Evolutionary conservation across 2,888 invertebrate species (phyloP).

Genomic region (Hesperia comma): DNA sequence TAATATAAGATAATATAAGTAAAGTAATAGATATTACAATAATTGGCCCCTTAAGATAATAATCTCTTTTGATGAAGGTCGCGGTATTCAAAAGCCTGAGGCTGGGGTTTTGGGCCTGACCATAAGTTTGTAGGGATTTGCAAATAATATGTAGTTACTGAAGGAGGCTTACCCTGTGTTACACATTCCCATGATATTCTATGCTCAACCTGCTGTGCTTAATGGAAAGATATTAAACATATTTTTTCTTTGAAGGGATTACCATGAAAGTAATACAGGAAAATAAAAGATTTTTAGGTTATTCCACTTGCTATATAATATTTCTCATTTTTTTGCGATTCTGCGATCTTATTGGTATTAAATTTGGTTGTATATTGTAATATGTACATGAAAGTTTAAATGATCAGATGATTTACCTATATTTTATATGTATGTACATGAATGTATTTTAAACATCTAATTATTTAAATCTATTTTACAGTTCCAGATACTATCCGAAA

Average conservation of each 20-base stretch:
- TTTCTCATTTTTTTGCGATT: too few relatives aligned
- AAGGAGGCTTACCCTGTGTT: conserved; percentile 13
- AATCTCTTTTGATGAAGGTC: conserved; percentile 33
- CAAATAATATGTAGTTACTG: conserved; percentile 7
- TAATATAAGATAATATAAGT: not conserved
- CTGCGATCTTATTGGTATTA: too few relatives aligned
- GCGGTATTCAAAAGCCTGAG: conserved; percentile 12
- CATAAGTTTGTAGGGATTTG: conserved; percentile 25
- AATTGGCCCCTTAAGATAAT: conserved; percentile 8
- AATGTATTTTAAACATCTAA: too few relatives aligned
- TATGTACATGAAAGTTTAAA: too few relatives aligned
- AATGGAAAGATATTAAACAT: not conserved
- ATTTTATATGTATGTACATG: too few relatives aligned
- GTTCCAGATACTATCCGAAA: conserved; percentile 62
- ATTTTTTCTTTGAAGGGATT: too few relatives aligned
- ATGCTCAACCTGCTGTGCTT: not conserved
- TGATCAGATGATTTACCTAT: too few relatives aligned
- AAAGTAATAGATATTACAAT: not conserved
- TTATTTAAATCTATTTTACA: conserved; percentile 17
- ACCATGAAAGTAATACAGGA: too few relatives aligned
- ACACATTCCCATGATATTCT: conserved; percentile 11
- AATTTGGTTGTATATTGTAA: too few relatives aligned
- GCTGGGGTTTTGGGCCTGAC: conserved; percentile 11
- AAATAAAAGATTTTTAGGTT: too few relatives aligned
- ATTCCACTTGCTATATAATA: too few relatives aligned